These are phyloP conservation scores for Perca schrenkii DNA, from an alignment of 2,113 vertebrate species.

Conservation along the genomic window DNA sequence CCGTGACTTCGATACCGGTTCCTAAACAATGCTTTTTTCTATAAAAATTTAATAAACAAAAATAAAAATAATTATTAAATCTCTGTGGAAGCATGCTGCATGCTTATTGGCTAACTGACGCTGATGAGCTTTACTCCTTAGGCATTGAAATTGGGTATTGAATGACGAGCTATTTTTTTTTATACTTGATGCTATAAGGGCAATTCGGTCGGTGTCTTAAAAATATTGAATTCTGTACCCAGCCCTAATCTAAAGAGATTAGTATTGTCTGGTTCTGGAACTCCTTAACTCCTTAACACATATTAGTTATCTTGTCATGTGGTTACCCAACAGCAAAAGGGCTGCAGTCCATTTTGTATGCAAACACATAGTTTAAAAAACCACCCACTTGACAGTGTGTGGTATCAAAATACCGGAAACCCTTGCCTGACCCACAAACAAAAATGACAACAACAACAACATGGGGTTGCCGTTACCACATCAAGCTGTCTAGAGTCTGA, in stretches of 20 bases:
- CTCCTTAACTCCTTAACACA: not conserved
- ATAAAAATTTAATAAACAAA: no score
- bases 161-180: no score
- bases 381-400: constrained; percentile 24
- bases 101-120: no score
- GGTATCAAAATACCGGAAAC: constrained; percentile 45
- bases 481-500: constrained; percentile 47
- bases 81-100: no score
- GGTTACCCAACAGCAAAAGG: constrained; percentile 14
- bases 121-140: no score
- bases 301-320: constrained; percentile 36
- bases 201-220: no score
- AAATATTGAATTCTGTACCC: no score
- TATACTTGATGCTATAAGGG: no score
- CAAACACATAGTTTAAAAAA: constrained; percentile 30
- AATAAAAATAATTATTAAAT: no score
- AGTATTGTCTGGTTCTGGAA: not conserved
- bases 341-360: constrained; percentile 29
- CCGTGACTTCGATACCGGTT: no score
- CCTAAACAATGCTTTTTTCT: no score
- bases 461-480: constrained; percentile 39
- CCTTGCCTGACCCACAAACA: constrained; percentile 44
- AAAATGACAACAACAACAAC: constrained; percentile 53
- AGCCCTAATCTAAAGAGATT: not conserved
- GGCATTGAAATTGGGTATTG: no score